Percentiles rank a stretch among this genome's conserved stretches.
Evolutionary conservation across 1,140 invertebrate species (phyloP).

Genomic region (Drosophila micromelanica): DNA sequence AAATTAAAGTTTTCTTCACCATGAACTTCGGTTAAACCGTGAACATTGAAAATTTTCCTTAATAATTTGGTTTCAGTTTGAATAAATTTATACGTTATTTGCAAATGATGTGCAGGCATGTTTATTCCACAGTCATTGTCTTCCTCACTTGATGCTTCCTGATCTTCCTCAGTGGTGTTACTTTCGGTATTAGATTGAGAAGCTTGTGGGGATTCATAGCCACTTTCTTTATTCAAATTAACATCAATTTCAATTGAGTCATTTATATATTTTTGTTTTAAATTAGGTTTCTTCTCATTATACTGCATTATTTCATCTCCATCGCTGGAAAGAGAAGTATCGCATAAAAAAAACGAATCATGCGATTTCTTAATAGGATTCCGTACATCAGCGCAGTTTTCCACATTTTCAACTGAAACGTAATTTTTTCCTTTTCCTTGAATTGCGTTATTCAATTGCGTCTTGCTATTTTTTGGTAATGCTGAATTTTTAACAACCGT

Average conservation of each 20-base stretch:
- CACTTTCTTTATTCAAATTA: slow-evolving; percentile 58
- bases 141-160: slow-evolving; percentile 59
- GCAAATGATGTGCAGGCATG: slow-evolving; percentile 89
- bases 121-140: slow-evolving; percentile 72
- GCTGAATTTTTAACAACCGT: slow-evolving; percentile 1
- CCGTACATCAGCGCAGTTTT: slow-evolving; percentile 35
- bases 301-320: slow-evolving; percentile 59
- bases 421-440: slow-evolving; percentile 43
- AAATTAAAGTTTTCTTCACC: slow-evolving; percentile 91
- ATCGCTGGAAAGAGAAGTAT: slow-evolving; percentile 75
- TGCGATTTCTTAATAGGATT: slow-evolving; percentile 38
- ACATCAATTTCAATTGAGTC: slow-evolving; percentile 34
- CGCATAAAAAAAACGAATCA: slow-evolving; percentile 73
- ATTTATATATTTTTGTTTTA: slow-evolving; percentile 44
- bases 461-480: slow-evolving; percentile 27
- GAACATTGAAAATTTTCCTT: slow-evolving; percentile 89
- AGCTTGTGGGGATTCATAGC: slow-evolving; percentile 39
- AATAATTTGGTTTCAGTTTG: slow-evolving; percentile 92
- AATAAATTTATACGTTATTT: slow-evolving; percentile 92
- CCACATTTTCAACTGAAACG: slow-evolving; percentile 39
- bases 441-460: slow-evolving; percentile 25
- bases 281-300: slow-evolving; percentile 48
- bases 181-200: slow-evolving; percentile 29
- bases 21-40: slow-evolving; percentile 89
- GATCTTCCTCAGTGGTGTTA: slow-evolving; percentile 52